Evolutionary conservation across 2,797 vertebrate genomes (phyloP), one percentile per base, ranked within the genome.

Genomic region (Pseudotriccus pelzelni): DNA sequence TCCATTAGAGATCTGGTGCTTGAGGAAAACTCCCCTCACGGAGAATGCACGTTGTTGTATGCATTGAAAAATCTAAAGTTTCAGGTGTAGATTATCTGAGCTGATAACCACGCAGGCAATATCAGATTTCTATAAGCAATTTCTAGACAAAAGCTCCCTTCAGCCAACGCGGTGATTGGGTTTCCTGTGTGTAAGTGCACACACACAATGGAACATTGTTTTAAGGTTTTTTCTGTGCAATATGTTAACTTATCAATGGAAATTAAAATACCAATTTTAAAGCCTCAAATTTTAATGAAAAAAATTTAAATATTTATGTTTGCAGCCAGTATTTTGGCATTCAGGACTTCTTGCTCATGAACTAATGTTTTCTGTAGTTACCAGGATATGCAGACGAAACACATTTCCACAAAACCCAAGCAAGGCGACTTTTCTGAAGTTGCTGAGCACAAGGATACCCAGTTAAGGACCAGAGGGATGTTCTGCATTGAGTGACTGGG

Each of bases 71-170:
- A 73, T 64, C 83, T 94, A 43, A 41, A 72, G 77, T 94, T 93
- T 95, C 88, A 76, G 90, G 62, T 47, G 69, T 63, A 88, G 95
- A 91, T 96, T 74, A 81, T 72, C 69, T 52, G 74, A 82, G 63
- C 74, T 76, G 94, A 88, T 93, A 94, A 86, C 59, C 14, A 7
- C 3, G 20, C 44, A 63, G 19, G 47, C 52, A 34, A 36, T 93
- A 95, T 88, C 62, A 24, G 47, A 88, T 94, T 75, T 78, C 94
- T 63, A 28, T 30, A 86, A 41, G 77, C n/a, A 44, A 14, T 78
- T 59, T 76, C 55, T 23, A 55, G 85, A 94, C 90, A 94, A 94
- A 90, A 88, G 70, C 41, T 46, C 32, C 77, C 25, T 97, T 95
- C 89, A 92, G 56, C 66, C 85, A 83, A 32, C 9, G 73, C 0